phyloP scores from a whole-genome alignment of 1,140 invertebrate genomes.

The Diachasma alloeum region DNA sequence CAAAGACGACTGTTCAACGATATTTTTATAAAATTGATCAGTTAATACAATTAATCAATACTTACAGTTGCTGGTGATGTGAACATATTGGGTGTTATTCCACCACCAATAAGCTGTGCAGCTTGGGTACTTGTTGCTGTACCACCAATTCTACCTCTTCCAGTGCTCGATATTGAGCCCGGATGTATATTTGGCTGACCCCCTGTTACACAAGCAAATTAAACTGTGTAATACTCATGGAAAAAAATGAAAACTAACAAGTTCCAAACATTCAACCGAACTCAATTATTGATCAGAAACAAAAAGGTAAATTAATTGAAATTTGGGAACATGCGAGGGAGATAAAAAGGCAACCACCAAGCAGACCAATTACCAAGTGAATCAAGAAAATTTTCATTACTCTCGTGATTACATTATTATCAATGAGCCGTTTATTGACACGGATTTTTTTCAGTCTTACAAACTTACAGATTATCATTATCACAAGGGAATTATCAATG shows the following conservation, averaged over 20 bases:
- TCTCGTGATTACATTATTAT: slow-evolving; percentile 20
- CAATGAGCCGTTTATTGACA: slow-evolving; percentile 41
- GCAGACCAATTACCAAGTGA: slow-evolving; percentile 7
- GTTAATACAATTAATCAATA: slow-evolving; percentile 34
- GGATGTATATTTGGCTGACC: slow-evolving; percentile 72
- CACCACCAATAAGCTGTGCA: slow-evolving; percentile 76
- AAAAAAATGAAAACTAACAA: background rate
- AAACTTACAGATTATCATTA: slow-evolving; percentile 41
- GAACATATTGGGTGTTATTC: slow-evolving; percentile 76
- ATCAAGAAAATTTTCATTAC: background rate
- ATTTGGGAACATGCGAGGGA: background rate
- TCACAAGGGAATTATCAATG: slow-evolving; percentile 33
- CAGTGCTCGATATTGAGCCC: slow-evolving; percentile 71
- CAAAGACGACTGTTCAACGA: background rate
- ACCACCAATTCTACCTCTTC: slow-evolving; percentile 68
- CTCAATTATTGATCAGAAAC: background rate
- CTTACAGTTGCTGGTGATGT: slow-evolving; percentile 64
- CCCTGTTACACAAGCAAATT: slow-evolving; percentile 46
- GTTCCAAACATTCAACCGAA: background rate
- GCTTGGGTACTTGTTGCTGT: slow-evolving; percentile 72
- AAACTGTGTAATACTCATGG: slow-evolving; percentile 28
- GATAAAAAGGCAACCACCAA: slow-evolving; percentile 8
- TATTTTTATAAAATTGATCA: slow-evolving; percentile 3
- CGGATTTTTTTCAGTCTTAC: slow-evolving; percentile 38
- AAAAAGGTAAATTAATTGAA: background rate